Conservation (phyloP, 2,888 invertebrate genomes). For the Fragum whitleyi region DNA sequence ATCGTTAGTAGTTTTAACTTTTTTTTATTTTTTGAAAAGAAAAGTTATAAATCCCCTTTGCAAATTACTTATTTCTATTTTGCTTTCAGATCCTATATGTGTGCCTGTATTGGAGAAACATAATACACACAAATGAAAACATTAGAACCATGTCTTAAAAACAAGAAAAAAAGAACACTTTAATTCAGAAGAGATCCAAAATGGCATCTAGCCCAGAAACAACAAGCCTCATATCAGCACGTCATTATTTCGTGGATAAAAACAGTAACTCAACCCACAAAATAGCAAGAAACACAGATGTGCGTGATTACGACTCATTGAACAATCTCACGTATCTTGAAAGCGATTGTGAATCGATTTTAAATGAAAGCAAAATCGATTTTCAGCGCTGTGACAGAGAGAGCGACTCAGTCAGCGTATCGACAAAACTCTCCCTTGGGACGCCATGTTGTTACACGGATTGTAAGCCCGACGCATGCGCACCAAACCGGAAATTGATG, state of each 20-base stretch:
- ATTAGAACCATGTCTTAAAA: too few species aligned
- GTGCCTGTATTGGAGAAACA: too few species aligned
- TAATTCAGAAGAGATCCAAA: background rate
- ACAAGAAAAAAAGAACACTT: background rate
- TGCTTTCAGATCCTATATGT: too few species aligned
- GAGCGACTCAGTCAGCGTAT: conserved; percentile 31
- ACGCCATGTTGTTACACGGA: conserved; percentile 23
- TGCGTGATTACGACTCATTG: conserved; percentile 56
- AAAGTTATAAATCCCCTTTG: too few species aligned
- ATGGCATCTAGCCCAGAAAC: conserved; percentile 19
- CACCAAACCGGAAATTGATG: conserved; percentile 37
- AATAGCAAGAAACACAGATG: conserved; percentile 16
- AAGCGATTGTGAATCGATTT: conserved; percentile 58
- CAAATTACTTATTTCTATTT: too few species aligned
- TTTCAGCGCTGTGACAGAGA: conserved; percentile 18
- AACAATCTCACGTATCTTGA: conserved; percentile 58
- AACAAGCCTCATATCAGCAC: conserved; percentile 8
- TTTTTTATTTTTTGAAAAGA: too few species aligned
- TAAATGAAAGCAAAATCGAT: conserved; percentile 39
- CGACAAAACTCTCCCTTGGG: conserved; percentile 28
- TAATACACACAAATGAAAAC: too few species aligned
- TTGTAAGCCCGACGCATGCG: conserved; percentile 12
- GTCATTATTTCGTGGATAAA: conserved; percentile 21
- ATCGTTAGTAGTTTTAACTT: too few species aligned
- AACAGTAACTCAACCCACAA: conserved; percentile 26